Conservation (phyloP, 2,797 vertebrate genomes). For the Oryzias dopingdopingensis region DNA sequence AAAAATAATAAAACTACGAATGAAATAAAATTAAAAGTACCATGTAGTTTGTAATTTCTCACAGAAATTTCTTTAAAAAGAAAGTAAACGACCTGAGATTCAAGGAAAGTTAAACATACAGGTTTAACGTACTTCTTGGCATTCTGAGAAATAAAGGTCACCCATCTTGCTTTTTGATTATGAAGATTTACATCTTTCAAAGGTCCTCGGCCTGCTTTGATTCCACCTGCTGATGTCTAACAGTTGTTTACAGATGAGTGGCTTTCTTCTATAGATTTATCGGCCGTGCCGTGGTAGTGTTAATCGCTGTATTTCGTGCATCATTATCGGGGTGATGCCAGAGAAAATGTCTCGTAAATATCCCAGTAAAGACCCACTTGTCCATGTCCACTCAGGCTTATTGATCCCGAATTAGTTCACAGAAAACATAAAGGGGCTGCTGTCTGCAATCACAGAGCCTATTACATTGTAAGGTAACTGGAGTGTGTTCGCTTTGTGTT, state of each 20-base stretch:
- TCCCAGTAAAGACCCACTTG: conserved; percentile 39
- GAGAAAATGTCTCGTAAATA: conserved; percentile 55
- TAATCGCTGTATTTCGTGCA: conserved; percentile 54
- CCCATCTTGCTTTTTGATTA: conserved; percentile 28
- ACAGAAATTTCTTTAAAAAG: too few species aligned
- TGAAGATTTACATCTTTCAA: conserved; percentile 38
- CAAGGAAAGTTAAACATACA: too few species aligned
- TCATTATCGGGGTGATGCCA: conserved; percentile 48
- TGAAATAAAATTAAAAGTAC: too few species aligned
- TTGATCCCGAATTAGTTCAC: conserved; percentile 61
- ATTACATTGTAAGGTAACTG: conserved; percentile 15
- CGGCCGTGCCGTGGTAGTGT: conserved; percentile 37
- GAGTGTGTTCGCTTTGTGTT: conserved; percentile 2
- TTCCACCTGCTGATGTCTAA: conserved; percentile 5
- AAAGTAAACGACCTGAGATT: too few species aligned
- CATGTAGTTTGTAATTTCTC: too few species aligned
- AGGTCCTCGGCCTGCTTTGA: conserved; percentile 27
- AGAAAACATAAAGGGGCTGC: conserved; percentile 29
- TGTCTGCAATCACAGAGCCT: conserved; percentile 26
- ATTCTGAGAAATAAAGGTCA: conserved; percentile 60
- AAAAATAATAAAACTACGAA: too few species aligned
- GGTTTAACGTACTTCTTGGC: conserved; percentile 32
- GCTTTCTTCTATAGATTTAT: conserved; percentile 29
- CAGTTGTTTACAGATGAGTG: conserved; percentile 24
- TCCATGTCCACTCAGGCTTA: conserved; percentile 33